Evolutionary conservation across 2,888 invertebrate genomes (phyloP).

Genomic region (Spisula subtruncata): DNA sequence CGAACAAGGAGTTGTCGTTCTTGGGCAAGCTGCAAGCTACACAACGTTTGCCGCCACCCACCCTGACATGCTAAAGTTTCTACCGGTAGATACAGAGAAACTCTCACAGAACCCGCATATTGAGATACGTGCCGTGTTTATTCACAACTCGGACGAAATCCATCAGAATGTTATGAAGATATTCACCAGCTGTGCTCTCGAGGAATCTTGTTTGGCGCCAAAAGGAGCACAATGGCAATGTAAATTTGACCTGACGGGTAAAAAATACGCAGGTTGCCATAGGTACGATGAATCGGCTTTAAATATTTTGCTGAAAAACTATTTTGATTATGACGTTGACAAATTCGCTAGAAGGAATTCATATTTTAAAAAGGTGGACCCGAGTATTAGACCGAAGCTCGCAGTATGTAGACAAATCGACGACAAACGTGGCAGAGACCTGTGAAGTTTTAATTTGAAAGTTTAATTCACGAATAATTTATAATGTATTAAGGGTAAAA

Average conservation of each 20-base stretch:
- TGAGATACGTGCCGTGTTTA: conserved; percentile 80
- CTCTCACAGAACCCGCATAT: conserved; percentile 80
- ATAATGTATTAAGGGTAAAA: too few species aligned
- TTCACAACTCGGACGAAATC: conserved; percentile 84
- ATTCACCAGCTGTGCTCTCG: conserved; percentile 85
- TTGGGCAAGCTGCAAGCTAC: conserved; percentile 76
- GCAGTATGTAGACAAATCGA: conserved; percentile 60
- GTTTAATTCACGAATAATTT: too few species aligned
- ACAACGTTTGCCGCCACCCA: conserved; percentile 82
- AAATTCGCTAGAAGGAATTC: conserved; percentile 73
- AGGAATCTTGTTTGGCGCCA: conserved; percentile 86
- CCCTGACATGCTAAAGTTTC: conserved; percentile 84
- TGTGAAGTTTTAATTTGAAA: conserved; percentile 11
- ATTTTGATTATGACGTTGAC: conserved; percentile 82
- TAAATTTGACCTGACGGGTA: conserved; percentile 74
- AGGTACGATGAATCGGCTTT: conserved; percentile 87
- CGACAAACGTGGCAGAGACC: conserved; percentile 59
- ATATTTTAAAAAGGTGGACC: conserved; percentile 72
- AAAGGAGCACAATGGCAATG: conserved; percentile 75
- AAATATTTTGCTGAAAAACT: conserved; percentile 86
- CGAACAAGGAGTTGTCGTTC: conserved; percentile 79
- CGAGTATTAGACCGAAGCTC: conserved; percentile 64
- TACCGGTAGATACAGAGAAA: conserved; percentile 81
- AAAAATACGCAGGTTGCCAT: conserved; percentile 84
- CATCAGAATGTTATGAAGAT: conserved; percentile 83